A percentile compares a stretch with the other conserved stretches of the same genome.
These are phyloP conservation scores for Lagorchestes hirsutus DNA, from an alignment of 2,797 vertebrate genomes.

Conservation along the genomic window DNA sequence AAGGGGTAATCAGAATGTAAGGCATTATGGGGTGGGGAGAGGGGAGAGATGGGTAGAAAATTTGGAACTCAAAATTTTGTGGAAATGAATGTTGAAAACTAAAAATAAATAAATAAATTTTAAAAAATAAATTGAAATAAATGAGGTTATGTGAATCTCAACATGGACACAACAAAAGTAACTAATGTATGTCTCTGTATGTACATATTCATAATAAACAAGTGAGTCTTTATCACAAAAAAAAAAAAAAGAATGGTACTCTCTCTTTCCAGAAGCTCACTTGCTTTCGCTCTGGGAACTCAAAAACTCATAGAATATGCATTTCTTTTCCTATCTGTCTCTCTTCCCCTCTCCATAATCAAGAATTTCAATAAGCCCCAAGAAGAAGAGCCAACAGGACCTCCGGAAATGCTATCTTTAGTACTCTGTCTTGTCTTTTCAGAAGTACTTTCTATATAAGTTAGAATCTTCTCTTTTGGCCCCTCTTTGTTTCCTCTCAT, in stretches of 20 bases:
- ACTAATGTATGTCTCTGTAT: background rate
- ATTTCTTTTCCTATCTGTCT: background rate
- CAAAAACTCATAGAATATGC: background rate
- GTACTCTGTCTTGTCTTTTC: background rate
- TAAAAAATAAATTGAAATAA: background rate
- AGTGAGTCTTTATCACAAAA: constrained; percentile 1
- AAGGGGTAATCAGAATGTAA: too few species aligned
- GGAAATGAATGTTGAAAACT: too few species aligned
- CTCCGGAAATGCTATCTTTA: background rate
- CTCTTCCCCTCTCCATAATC: background rate
- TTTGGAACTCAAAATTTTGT: too few species aligned
- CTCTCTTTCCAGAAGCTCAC: background rate
- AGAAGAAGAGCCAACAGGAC: background rate
- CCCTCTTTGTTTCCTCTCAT: background rate
- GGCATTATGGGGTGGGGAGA: too few species aligned
- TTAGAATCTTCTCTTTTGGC: background rate
- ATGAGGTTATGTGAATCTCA: fast-evolving
- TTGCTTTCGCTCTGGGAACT: background rate
- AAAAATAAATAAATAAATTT: too few species aligned
- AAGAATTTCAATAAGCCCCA: background rate
- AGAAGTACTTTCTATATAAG: background rate
- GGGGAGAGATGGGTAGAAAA: too few species aligned
- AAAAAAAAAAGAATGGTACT: background rate
- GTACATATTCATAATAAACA: fast-evolving
- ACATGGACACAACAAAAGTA: too few species aligned